These are phyloP conservation scores for Aythya fuligula DNA, from an alignment of 2,797 vertebrate species.

Conservation along the genomic window DNA sequence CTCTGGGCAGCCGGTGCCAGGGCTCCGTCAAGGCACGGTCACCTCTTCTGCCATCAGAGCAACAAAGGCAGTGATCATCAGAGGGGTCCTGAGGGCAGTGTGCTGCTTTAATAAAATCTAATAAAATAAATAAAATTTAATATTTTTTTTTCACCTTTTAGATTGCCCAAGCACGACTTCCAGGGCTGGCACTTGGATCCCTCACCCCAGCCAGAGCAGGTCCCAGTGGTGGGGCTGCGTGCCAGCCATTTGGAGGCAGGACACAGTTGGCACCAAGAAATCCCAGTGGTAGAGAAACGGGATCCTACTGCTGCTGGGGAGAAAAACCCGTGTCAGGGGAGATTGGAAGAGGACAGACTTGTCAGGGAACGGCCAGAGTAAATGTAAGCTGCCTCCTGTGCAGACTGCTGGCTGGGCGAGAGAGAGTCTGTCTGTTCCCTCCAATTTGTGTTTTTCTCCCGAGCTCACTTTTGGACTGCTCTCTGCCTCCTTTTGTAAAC, in stretches of 20 bases:
- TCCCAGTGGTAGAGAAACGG: neutral
- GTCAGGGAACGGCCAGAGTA: neutral
- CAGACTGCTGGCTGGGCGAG: neutral
- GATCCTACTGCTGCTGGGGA: neutral
- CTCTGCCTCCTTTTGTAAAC: neutral
- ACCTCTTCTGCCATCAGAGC: rapidly evolving
- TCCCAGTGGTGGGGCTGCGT: neutral
- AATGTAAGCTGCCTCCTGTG: neutral
- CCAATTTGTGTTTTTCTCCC: neutral
- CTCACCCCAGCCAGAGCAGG: neutral
- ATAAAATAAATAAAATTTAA: too few relatives aligned
- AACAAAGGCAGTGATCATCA: neutral
- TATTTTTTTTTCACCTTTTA: neutral
- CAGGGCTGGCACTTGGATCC: neutral
- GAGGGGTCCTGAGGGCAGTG: neutral
- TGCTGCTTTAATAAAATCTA: neutral
- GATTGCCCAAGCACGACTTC: neutral
- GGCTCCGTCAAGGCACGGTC: neutral
- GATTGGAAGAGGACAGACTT: neutral
- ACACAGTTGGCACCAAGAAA: neutral
- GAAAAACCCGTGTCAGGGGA: rapidly evolving
- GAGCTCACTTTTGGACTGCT: neutral
- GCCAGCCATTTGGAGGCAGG: neutral
- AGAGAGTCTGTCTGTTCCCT: neutral
- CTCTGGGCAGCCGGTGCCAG: neutral